Conservation (phyloP, 2,888 invertebrate species). For the Bugulina stolonifera region DNA sequence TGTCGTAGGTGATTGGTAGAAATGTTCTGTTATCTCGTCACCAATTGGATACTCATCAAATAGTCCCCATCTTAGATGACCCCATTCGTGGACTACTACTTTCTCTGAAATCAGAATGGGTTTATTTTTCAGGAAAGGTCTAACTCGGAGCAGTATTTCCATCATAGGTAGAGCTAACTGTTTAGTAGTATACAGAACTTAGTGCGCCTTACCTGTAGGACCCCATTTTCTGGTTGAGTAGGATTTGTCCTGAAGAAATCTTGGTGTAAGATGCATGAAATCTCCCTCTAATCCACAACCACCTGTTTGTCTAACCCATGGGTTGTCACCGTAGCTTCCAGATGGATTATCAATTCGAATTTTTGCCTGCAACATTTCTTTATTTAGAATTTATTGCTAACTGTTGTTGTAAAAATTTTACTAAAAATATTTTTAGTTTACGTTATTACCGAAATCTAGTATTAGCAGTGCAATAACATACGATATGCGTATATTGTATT, state of each 20-base stretch:
- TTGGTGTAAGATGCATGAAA: conserved; percentile 23
- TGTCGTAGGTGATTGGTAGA: conserved; percentile 25
- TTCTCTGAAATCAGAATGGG: conserved; percentile 44
- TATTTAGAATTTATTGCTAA: no score
- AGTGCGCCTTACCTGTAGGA: not conserved
- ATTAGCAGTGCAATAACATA: no score
- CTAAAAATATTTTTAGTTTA: no score
- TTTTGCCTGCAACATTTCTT: conserved; percentile 51
- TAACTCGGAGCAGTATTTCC: no score
- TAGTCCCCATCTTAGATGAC: conserved; percentile 63
- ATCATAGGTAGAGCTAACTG: no score
- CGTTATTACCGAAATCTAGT: no score
- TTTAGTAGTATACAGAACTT: no score
- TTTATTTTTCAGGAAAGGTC: no score
- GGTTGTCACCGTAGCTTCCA: conserved; percentile 12
- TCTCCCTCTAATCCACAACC: conserved; percentile 15
- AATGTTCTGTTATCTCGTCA: conserved; percentile 25
- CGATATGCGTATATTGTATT: no score
- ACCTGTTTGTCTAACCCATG: conserved; percentile 20
- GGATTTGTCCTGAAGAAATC: conserved; percentile 30
- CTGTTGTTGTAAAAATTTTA: no score
- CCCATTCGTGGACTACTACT: conserved; percentile 60
- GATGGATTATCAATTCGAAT: conserved; percentile 55
- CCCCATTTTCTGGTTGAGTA: conserved; percentile 25
- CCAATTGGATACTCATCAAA: conserved; percentile 58